Evolutionary conservation across 2,113 vertebrate species (phyloP), one percentile per base, ranked within the genome.

Genomic region (Epinephelus fuscoguttatus): DNA sequence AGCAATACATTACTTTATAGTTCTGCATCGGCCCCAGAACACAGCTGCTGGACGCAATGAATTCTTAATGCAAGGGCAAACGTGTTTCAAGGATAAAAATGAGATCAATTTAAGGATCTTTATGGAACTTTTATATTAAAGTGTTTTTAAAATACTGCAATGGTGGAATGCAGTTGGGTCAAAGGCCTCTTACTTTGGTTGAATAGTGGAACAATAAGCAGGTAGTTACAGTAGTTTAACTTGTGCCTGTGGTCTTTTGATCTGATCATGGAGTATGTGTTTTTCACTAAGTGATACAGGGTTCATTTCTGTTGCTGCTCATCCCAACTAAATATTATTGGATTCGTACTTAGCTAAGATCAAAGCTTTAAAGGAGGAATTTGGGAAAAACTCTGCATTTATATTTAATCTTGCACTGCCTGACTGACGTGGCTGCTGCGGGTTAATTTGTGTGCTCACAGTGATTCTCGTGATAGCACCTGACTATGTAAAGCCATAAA

Each of bases 401-500:
- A 86, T 82, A 53, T 81, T 84, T 84, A 3, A 81, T 76, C 42
- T 61, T 27, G 4, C 23, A 15, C 59, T 3, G 4, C 70, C 14
- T 67, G 64, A 53, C 62, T 81, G 71, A 45, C 57, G 60, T 6
- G 4, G 50, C 55, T 82, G 69, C 67, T 18, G 72, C 14, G 4
- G 47, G 56, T 73, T 73, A 42, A 79, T 71, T 25, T 33, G 52
- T 45, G 50, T 56, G 67, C 57, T 53, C 17, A 52, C 50, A 17
- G 73, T n/a, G 78, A 81, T 71, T 80, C 73, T 53, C 69, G 70
- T 37, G 75, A 76, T 66, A 66, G 21, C 37, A 30, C 68, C 66
- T 50, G 13, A 37, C 52, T 53, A 17, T 47, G 71, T 47, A 14
- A 68, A 73, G 70, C 27, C 50, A 57, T 49, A 50, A 70, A 84